Evolutionary conservation across 2,797 vertebrate species (phyloP).

Genomic region (Syngnathus rostellatus): DNA sequence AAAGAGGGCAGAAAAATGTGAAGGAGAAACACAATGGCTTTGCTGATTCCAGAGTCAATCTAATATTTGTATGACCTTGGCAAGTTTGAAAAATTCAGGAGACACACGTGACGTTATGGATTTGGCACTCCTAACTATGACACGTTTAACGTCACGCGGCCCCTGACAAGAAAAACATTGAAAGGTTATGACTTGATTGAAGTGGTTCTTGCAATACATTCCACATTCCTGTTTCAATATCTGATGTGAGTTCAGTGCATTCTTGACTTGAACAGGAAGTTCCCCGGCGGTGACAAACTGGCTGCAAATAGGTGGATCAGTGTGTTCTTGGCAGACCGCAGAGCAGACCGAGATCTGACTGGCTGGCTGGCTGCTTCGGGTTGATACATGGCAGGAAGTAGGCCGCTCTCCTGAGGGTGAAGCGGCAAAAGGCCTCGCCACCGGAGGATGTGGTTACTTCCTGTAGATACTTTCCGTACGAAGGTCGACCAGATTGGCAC

Average conservation of each 20-base stretch:
- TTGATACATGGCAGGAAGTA: conserved; percentile 60
- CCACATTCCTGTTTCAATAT: background rate
- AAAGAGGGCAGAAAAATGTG: conserved; percentile 35
- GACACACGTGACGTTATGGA: background rate
- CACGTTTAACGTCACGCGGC: background rate
- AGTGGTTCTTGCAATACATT: background rate
- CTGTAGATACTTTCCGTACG: conserved; percentile 59
- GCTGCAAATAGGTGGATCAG: background rate
- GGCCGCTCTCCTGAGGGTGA: conserved; percentile 46
- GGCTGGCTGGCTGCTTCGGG: conserved; percentile 22
- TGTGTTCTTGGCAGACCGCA: background rate
- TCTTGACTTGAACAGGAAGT: conserved; percentile 1
- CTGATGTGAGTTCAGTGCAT: conserved; percentile 1
- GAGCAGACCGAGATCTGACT: background rate
- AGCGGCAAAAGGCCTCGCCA: conserved; percentile 42
- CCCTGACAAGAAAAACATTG: background rate
- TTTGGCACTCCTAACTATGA: background rate
- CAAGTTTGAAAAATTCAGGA: background rate
- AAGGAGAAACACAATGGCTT: conserved; percentile 27
- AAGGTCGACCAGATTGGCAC: conserved; percentile 30
- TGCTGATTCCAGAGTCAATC: conserved; percentile 16
- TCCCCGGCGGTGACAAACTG: conserved; percentile 6
- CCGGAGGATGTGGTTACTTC: conserved; percentile 74
- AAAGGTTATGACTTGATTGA: background rate
- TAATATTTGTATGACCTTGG: conserved; percentile 7